These are phyloP conservation scores for Poeciliopsis paucimaculata DNA, from an alignment of 2,797 vertebrate species.

Conservation along the genomic window DNA sequence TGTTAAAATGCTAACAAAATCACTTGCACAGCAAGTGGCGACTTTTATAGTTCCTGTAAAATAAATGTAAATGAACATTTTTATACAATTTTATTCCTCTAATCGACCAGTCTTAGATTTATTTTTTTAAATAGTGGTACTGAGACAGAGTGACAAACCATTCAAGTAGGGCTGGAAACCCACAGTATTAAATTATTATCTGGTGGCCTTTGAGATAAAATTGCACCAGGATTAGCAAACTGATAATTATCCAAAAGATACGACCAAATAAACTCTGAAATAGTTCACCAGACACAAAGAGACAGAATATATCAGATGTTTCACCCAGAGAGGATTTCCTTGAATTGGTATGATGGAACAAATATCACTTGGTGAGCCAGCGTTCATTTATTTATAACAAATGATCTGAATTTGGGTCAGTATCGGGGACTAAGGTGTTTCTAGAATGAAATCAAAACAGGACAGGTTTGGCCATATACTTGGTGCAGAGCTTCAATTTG, in stretches of 20 bases:
- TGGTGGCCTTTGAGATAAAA: background rate
- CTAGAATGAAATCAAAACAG: background rate
- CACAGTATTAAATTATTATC: background rate
- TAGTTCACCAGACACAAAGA: background rate
- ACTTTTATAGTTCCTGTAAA: background rate
- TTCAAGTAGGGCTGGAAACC: background rate
- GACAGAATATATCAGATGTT: background rate
- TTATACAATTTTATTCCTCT: background rate
- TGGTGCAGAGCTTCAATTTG: background rate
- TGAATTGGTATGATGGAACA: background rate
- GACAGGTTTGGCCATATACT: background rate
- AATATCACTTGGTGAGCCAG: background rate
- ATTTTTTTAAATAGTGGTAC: no score
- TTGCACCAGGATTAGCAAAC: background rate
- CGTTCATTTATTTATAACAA: background rate
- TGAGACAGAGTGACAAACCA: background rate
- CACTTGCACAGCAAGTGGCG: background rate
- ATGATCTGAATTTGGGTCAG: background rate
- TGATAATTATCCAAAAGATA: background rate
- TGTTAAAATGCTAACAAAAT: background rate
- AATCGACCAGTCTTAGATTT: no score
- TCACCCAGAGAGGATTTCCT: background rate
- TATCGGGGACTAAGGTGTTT: background rate
- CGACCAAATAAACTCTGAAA: background rate
- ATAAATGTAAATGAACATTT: background rate